These are phyloP conservation scores for Acanthosepion lycidas DNA, from an alignment of 2,888 invertebrate species.

Conservation along the genomic window DNA sequence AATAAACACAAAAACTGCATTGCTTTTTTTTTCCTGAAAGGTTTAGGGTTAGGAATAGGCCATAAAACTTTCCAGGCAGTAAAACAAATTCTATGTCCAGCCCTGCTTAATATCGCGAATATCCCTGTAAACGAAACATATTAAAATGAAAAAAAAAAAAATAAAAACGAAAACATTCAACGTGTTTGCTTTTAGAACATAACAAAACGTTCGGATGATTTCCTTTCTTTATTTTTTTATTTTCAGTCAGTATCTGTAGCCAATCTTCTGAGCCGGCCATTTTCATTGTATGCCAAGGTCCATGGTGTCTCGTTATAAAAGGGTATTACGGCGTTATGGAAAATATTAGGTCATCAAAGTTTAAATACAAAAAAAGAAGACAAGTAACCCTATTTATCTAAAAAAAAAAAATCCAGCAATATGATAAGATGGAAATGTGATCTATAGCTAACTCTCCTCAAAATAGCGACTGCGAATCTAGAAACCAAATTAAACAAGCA, in stretches of 20 bases:
- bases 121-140: neutral
- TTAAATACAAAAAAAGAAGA: neutral
- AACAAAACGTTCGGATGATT: neutral
- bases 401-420: neutral
- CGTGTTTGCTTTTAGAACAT: neutral
- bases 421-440: neutral
- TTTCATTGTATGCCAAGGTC: neutral
- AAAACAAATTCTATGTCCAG: conserved; percentile 8
- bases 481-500: neutral
- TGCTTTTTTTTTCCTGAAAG: neutral
- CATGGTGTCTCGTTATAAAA: neutral
- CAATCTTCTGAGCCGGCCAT: neutral
- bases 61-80: neutral
- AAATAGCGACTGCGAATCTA: neutral
- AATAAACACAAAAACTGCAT: neutral
- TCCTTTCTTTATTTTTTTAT: neutral
- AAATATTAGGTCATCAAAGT: neutral
- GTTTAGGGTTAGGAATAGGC: neutral
- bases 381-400: neutral
- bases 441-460: neutral
- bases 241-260: neutral
- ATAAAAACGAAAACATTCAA: neutral
- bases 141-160: neutral
- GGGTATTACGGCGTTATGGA: neutral
- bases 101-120: neutral